Evolutionary conservation across 2,113 vertebrate genomes (phyloP).

Genomic region (Zosterops hypoxanthus): DNA sequence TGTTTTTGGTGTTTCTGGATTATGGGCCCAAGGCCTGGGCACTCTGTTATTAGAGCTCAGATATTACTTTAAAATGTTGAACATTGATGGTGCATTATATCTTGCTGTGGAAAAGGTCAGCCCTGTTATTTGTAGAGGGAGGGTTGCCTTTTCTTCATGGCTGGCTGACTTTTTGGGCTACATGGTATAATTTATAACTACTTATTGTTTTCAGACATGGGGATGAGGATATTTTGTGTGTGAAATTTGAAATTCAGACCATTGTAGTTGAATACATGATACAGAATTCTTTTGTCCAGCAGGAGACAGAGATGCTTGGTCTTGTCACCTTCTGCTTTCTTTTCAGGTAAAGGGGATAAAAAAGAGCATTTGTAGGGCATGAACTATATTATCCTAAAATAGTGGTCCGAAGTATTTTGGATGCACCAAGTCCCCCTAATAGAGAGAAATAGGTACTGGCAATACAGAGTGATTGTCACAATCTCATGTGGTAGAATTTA

Average conservation of each 20-base stretch:
- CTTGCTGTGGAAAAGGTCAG: conserved; percentile 43
- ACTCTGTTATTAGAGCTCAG: not conserved
- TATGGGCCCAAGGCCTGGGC: not conserved
- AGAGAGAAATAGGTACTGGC: not conserved
- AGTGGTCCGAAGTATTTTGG: not conserved
- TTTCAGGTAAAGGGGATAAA: not conserved
- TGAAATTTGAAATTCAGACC: not conserved
- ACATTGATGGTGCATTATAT: not conserved
- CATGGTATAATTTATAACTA: conserved; percentile 8
- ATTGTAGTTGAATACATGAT: not conserved
- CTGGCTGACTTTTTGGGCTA: conserved; percentile 28
- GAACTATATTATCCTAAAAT: not conserved
- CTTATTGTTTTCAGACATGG: not conserved
- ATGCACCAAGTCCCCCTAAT: not conserved
- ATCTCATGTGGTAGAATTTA: not conserved
- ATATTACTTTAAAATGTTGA: conserved; percentile 25
- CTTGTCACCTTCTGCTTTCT: not conserved
- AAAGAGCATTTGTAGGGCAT: not conserved
- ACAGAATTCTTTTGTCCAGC: not conserved
- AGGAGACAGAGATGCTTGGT: not conserved
- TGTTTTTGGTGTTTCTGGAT: not conserved
- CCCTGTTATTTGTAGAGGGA: conserved; percentile 3
- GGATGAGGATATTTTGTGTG: not conserved
- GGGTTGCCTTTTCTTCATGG: not conserved
- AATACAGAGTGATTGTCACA: not conserved